Base-by-base conservation (phyloP, 2,113 vertebrate genomes). In the Opisthocomus hoazin region DNA sequence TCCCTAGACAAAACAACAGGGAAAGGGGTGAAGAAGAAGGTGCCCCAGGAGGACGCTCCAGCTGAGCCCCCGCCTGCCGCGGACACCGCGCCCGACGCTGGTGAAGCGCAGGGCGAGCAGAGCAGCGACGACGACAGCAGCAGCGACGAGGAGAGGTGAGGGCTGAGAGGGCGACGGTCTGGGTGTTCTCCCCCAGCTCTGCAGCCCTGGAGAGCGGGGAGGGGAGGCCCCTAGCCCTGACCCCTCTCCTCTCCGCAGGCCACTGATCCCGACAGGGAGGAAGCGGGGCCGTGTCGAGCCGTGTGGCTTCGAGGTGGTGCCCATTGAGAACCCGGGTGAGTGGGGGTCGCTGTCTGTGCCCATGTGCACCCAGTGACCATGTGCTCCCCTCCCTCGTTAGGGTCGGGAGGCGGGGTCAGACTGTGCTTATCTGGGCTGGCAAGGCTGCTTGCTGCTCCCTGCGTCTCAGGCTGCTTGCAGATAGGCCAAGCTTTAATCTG, bases 241-340 rank as follows among this genome's bases (percentile, higher is more conserved):
- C 30, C 23, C 4, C 30, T 30, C 34, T 79, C 18, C 11, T 92
- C 53, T 87, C 53, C 2, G 2, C 96, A 99, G 99, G 43, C 97
- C 98, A 0, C 98, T 96, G 36, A 93, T 96, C 9, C 77, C 51
- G 0, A 71, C 34, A 27, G 61, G 57, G 27, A 70, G 24, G 27
- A 96, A 94, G 34, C 22, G 73, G 63, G 94, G 89, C 37, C 78
- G 71, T 13, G 94, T 91, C 0, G 96, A 88, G 36, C 89, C 94
- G 0, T 9, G 70, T 10, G 97, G 98, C 82, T 98, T 99, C 15
- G 98, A 99, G 92, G 98, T 99, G 19, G 99, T 99, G 94, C 98
- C 99, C 56, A 98, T 99, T 5, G 98, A 99, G 96, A 97, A 99
- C 36, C 99, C 98, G 94, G 99, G 99, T 99, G 91, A 98, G 99